Conservation (phyloP, 2,888 invertebrate genomes). For the Bruchidius siliquastri region DNA sequence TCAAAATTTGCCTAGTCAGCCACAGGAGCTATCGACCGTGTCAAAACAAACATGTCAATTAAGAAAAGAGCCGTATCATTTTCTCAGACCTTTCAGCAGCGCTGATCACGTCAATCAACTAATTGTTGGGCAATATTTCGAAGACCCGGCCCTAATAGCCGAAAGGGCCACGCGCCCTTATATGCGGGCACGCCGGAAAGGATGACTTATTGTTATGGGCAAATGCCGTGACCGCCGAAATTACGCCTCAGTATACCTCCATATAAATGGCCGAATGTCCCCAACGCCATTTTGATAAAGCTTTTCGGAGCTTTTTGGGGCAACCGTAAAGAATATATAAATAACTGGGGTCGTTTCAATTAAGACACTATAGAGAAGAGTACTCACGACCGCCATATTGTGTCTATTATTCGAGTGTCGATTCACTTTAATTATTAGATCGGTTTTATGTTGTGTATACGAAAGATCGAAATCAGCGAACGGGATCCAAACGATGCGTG, state of each 20-base stretch:
- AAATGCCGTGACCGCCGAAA: conserved; percentile 31
- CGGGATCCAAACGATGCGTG: too few species aligned
- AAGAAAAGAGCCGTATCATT: background rate
- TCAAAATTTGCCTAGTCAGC: background rate
- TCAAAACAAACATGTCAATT: background rate
- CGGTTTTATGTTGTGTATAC: too few species aligned
- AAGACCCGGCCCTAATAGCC: conserved; percentile 22
- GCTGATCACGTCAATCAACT: conserved; percentile 22
- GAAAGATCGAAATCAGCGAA: too few species aligned
- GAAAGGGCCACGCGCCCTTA: conserved; percentile 17
- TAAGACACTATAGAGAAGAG: too few species aligned
- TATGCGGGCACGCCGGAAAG: conserved; percentile 23
- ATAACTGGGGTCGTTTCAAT: too few species aligned
- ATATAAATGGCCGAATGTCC: background rate
- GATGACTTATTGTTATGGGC: conserved; percentile 34
- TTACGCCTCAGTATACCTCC: background rate
- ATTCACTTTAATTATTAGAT: too few species aligned
- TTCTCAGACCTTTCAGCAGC: background rate
- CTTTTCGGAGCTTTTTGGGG: background rate
- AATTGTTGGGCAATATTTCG: conserved; percentile 18
- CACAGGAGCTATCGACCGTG: background rate
- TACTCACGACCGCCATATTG: too few species aligned
- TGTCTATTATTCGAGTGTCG: too few species aligned
- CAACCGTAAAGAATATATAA: background rate
- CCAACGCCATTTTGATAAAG: background rate